Conservation (phyloP, 2,888 invertebrate genomes). For the Tillus elongatus region DNA sequence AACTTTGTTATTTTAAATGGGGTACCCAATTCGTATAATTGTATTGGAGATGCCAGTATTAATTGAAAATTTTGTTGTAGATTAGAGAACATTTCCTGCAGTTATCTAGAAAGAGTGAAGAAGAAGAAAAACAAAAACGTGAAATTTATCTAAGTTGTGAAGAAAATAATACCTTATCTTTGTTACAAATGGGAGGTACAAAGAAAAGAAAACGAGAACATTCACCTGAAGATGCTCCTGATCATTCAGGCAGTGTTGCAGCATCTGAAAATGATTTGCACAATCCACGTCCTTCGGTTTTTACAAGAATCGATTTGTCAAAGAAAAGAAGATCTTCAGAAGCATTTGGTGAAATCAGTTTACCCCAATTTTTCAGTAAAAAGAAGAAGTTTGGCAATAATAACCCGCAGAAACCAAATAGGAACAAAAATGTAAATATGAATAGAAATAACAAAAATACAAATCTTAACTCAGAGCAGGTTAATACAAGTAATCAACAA, state of each 20-base stretch:
- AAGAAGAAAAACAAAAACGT: conserved; percentile 16
- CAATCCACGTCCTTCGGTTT: conserved; percentile 20
- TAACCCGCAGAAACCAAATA: conserved; percentile 9
- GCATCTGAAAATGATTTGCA: conserved; percentile 17
- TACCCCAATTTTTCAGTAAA: conserved; percentile 3
- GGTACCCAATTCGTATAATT: no score
- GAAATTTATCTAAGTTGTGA: conserved; percentile 14
- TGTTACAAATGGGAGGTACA: conserved; percentile 28
- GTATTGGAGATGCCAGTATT: no score
- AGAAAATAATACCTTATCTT: conserved; percentile 13
- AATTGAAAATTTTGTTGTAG: no score
- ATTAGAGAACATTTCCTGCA: conserved; percentile 33
- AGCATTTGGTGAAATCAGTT: no score
- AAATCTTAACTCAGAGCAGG: no score
- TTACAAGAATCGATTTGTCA: no score
- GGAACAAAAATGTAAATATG: conserved; percentile 5
- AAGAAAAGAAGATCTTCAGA: no score
- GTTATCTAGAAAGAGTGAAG: conserved; percentile 22
- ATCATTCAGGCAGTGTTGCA: no score
- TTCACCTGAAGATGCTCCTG: conserved; percentile 10
- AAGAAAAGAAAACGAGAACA: conserved; percentile 32
- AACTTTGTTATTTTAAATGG: no score
- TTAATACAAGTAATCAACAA: no score
- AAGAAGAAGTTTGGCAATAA: conserved; percentile 5
- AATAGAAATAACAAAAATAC: no score